phyloP scores from a whole-genome alignment of 30 jellyfish, hydroid and myxozoan genomes.

The Hydractinia symbiolongicarpus region DNA sequence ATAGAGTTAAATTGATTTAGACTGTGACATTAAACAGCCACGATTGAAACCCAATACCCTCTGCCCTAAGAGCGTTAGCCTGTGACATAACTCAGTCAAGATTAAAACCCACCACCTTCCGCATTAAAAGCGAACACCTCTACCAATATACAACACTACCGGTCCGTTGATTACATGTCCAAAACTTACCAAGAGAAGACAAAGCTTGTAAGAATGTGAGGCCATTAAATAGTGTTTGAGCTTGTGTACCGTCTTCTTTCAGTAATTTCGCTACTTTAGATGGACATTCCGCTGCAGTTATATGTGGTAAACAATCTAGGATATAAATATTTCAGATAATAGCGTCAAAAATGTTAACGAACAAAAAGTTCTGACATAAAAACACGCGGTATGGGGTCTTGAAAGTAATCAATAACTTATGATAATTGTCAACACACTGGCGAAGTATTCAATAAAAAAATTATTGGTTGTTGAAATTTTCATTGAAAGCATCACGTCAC shows the following conservation, averaged over 20 bases:
- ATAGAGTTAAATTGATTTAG: no score
- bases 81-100: no score
- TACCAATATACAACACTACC: neutral
- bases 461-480: no score
- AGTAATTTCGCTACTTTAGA: constrained; percentile 2
- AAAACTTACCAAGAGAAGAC: constrained; percentile 13
- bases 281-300: constrained; percentile 10
- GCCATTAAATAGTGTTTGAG: constrained; percentile 29
- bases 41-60: no score
- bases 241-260: constrained; percentile 22
- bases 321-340: neutral
- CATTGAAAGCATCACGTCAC: neutral
- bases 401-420: neutral
- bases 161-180: neutral
- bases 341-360: neutral
- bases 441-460: neutral
- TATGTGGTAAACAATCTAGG: constrained; percentile 25
- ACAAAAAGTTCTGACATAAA: neutral
- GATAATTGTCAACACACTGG: neutral
- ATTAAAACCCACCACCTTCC: no score
- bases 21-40: no score
- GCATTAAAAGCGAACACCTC: no score
- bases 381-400: neutral
- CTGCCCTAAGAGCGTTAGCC: no score
- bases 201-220: constrained; percentile 36